A percentile compares a stretch with the other conserved stretches of the same genome.
Evolutionary conservation across 2,888 invertebrate species (phyloP).

Genomic region (Eubasilissa splendida): DNA sequence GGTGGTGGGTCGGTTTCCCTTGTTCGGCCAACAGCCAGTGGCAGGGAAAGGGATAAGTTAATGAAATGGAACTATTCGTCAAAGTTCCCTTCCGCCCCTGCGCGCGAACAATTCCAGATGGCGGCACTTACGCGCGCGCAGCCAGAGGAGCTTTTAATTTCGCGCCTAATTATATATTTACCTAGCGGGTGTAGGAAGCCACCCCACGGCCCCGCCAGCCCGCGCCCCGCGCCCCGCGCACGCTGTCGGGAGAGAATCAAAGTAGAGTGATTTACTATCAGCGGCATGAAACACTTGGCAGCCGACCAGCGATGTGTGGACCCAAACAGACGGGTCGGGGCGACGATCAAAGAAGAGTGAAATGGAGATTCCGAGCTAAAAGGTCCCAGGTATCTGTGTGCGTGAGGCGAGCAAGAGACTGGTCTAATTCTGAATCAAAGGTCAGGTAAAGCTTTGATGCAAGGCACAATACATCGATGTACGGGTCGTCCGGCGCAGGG

Average conservation of each 20-base stretch:
- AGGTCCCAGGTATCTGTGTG: too few species aligned
- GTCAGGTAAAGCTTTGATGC: too few species aligned
- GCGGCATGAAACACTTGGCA: slow-evolving; percentile 42
- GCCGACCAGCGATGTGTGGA: slow-evolving; percentile 29
- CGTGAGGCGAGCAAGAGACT: too few species aligned
- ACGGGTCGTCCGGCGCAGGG: too few species aligned
- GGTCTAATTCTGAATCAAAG: too few species aligned
- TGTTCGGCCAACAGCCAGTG: too few species aligned
- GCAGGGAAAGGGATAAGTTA: too few species aligned
- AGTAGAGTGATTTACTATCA: slow-evolving; percentile 46
- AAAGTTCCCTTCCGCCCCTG: not conserved
- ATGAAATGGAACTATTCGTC: too few species aligned
- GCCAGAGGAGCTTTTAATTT: not conserved
- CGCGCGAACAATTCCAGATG: slow-evolving; percentile 19
- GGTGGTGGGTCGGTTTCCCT: too few species aligned
- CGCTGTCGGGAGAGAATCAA: slow-evolving; percentile 19
- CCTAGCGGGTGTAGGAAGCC: slow-evolving; percentile 5
- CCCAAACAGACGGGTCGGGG: not conserved
- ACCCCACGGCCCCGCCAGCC: not conserved
- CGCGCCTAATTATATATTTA: slow-evolving; percentile 21
- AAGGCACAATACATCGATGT: too few species aligned
- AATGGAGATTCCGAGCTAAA: too few species aligned
- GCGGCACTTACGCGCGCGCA: slow-evolving; percentile 23
- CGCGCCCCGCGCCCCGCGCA: not conserved
- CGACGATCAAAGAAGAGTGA: too few species aligned